Base-by-base conservation (phyloP, 2,113 vertebrate genomes). In the Grallaria varia region DNA sequence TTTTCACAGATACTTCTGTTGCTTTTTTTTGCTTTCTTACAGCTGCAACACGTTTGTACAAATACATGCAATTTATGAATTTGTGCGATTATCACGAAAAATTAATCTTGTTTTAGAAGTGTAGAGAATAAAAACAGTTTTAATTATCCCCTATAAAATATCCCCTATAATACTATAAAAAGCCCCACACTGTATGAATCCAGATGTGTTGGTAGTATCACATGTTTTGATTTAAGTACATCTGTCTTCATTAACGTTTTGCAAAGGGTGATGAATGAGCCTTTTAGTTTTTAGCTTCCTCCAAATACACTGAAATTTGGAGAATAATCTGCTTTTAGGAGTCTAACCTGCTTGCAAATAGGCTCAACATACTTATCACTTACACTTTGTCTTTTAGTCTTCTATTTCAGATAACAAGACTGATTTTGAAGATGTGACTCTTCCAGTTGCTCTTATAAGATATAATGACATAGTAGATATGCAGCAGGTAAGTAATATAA, bases 401-500 rank as follows among this genome's bases (percentile, higher is more conserved):
- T 83, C 88, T 87, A 98, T 98, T 49, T 96, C 96, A 75, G 98
- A 97, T 72, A 99, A 99, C 94, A 96, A 96, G 76, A 98, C 98
- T 5, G 98, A 97, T 82, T 98, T 98, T 91, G 74, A 92, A 71
- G 98, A 98, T 87, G 84, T 99, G 64, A 98, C 97, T 37, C 98
- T 99, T 96, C 98, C 98, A 58, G 47, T 99, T 97, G 98, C 98
- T 39, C 98, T 99, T 93, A 97, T 99, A 97, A 98, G 96, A 93
- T 96, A 98, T 39, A 97, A 39, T 91, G 99, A 99, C 90, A 90
- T 99, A 60, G 63, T 98, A 92, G 98, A 99, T 85, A 98, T 98
- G 90, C 96, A 98, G 42, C 86, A 98, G 98, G 99, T 99, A 97
- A 97, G 93, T 97, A 88, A 62, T 24, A 21, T 24, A 72, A 50